Conservation (phyloP, 2,888 invertebrate genomes). For the Gastrophysa polygoni region DNA sequence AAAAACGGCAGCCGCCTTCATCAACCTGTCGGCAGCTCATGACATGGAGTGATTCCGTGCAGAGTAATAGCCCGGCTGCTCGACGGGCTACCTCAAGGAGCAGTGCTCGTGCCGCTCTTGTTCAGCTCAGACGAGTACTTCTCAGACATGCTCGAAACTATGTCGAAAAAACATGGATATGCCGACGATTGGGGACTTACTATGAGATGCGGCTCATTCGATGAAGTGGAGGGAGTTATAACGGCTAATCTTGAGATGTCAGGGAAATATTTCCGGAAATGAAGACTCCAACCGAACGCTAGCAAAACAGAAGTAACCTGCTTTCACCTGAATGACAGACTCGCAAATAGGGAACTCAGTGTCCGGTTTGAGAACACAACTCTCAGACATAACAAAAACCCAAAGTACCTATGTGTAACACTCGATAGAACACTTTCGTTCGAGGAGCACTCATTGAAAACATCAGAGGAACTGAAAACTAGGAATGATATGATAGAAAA, state of each 20-base stretch:
- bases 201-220: constrained; percentile 10
- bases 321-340: neutral
- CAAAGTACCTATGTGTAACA: constrained; percentile 29
- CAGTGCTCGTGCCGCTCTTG: neutral
- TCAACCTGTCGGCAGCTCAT: constrained; percentile 9
- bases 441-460: constrained; percentile 28
- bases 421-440: constrained; percentile 32
- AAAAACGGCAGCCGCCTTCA: constrained; percentile 8
- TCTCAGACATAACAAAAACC: neutral
- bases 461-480: constrained; percentile 22
- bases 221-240: constrained; percentile 13
- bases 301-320: constrained; percentile 1
- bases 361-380: neutral
- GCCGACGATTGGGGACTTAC: constrained; percentile 22
- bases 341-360: neutral
- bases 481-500: neutral
- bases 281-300: constrained; percentile 22
- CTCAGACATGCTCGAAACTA: constrained; percentile 25
- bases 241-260: constrained; percentile 12
- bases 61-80: constrained; percentile 21
- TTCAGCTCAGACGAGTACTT: constrained; percentile 25
- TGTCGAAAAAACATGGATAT: constrained; percentile 27
- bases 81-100: neutral
- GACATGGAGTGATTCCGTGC: constrained; percentile 15
- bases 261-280: constrained; percentile 23